These are phyloP conservation scores for Tortrix viridana DNA, from an alignment of 2,888 invertebrate genomes.

Conservation along the genomic window DNA sequence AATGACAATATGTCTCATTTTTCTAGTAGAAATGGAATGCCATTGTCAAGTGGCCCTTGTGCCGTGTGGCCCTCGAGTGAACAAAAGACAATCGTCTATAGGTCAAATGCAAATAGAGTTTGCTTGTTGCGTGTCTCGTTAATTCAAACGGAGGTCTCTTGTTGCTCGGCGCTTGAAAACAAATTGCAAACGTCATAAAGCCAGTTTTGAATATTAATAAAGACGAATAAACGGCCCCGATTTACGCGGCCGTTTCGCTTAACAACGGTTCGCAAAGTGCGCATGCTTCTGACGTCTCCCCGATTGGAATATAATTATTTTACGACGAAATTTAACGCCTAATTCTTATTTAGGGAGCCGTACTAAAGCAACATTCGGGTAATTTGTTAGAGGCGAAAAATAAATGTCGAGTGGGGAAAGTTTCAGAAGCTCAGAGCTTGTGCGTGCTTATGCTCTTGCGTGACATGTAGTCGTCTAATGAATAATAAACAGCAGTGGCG, in stretches of 20 bases:
- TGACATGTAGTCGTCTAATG: slow-evolving; percentile 80
- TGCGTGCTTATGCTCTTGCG: slow-evolving; percentile 77
- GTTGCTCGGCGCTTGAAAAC: slow-evolving; percentile 64
- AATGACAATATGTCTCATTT: slow-evolving; percentile 35
- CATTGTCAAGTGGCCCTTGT: slow-evolving; percentile 39
- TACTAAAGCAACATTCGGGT: slow-evolving; percentile 29
- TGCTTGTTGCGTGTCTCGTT: slow-evolving; percentile 72
- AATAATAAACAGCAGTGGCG: slow-evolving; percentile 80
- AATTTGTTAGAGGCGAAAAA: slow-evolving; percentile 42
- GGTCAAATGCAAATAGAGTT: slow-evolving; percentile 79
- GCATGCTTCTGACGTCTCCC: slow-evolving; percentile 54
- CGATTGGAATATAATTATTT: slow-evolving; percentile 56
- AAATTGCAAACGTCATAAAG: slow-evolving; percentile 74
- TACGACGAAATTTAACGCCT: slow-evolving; percentile 33
- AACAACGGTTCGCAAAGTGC: slow-evolving; percentile 60
- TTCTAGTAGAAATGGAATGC: slow-evolving; percentile 42
- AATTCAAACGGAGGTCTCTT: slow-evolving; percentile 60
- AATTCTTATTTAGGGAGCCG: slow-evolving; percentile 32
- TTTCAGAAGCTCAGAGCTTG: slow-evolving; percentile 73
- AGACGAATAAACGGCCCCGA: slow-evolving; percentile 66
- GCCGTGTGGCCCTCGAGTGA: slow-evolving; percentile 40
- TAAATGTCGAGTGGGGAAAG: slow-evolving; percentile 59
- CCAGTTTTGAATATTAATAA: slow-evolving; percentile 76
- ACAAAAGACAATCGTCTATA: slow-evolving; percentile 66
- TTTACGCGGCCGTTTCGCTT: slow-evolving; percentile 56